Base-by-base conservation (phyloP, 2,113 vertebrate species). In the Otocyon megalotis region DNA sequence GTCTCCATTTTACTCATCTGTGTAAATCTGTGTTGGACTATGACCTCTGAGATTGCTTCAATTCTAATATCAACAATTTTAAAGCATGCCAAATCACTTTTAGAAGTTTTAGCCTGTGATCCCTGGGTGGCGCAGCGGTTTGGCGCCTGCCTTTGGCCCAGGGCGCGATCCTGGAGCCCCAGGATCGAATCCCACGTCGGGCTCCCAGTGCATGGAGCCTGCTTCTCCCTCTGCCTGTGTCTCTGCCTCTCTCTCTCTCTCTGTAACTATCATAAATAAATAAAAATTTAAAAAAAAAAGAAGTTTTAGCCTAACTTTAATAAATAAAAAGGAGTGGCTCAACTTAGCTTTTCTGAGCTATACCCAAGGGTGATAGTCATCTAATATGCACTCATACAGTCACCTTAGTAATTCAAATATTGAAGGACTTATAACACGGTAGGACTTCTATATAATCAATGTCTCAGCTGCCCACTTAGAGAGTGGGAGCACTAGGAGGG, bases 221-320 rank as follows among this genome's bases (percentile, higher is more conserved):
- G n/a, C n/a, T n/a, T n/a, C n/a, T n/a, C n/a, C n/a, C n/a, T n/a
- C n/a, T n/a, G n/a, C n/a, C n/a, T n/a, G n/a, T n/a, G n/a, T n/a
- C n/a, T n/a, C n/a, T n/a, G n/a, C n/a, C n/a, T n/a, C n/a, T n/a
- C n/a, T n/a, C n/a, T n/a, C n/a, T n/a, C n/a, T n/a, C n/a, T n/a
- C n/a, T n/a, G n/a, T n/a, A n/a, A n/a, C n/a, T n/a, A n/a, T n/a
- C n/a, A n/a, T n/a, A n/a, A n/a, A n/a, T n/a, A n/a, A n/a, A n/a
- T n/a, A n/a, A n/a, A n/a, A n/a, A n/a, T n/a, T n/a, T n/a, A n/a
- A n/a, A n/a, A n/a, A n/a, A n/a, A n/a, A n/a, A n/a, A 62, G 22
- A 87, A 62, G 77, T 93, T 60, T 89, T 24, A 94, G 12, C 12
- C 32, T 30, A 67, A 93, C 43, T 93, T 97, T 72, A 28, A 86